A percentile compares a stretch with the other conserved stretches of the same genome.
phyloP scores from a whole-genome alignment of 2,797 vertebrate species.

The Enteromius treurensis region DNA sequence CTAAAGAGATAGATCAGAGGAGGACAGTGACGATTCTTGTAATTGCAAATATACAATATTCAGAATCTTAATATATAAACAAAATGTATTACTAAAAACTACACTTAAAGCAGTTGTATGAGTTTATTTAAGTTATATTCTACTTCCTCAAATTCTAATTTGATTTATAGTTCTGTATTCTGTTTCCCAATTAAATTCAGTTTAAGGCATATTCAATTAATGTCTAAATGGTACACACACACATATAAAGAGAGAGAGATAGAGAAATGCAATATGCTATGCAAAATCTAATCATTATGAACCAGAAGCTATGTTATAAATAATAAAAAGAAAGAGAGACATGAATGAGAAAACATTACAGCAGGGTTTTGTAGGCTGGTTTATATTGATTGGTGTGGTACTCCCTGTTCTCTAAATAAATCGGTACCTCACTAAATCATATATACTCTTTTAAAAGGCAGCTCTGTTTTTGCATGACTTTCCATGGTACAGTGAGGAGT shows the following conservation, averaged over 20 bases:
- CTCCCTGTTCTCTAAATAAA: conserved; percentile 49
- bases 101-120: not conserved
- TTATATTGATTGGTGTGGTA: conserved; percentile 44
- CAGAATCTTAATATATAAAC: not conserved
- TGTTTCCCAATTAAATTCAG: not conserved
- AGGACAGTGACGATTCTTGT: not conserved
- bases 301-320: conserved; percentile 5
- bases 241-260: fast-evolving
- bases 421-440: conserved; percentile 24
- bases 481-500: conserved; percentile 35
- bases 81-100: not conserved
- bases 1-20: conserved; percentile 58
- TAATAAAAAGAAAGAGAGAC: not conserved
- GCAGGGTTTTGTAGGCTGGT: conserved; percentile 17
- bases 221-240: not conserved
- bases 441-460: conserved; percentile 45
- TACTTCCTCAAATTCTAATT: not conserved
- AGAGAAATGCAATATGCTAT: not conserved
- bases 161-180: not conserved
- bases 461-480: conserved; percentile 35
- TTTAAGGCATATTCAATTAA: not conserved
- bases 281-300: conserved; percentile 1
- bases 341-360: conserved; percentile 17
- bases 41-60: not conserved
- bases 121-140: not conserved